phyloP scores from a whole-genome alignment of 2,113 vertebrate genomes.

The Chaenocephalus aceratus region DNA sequence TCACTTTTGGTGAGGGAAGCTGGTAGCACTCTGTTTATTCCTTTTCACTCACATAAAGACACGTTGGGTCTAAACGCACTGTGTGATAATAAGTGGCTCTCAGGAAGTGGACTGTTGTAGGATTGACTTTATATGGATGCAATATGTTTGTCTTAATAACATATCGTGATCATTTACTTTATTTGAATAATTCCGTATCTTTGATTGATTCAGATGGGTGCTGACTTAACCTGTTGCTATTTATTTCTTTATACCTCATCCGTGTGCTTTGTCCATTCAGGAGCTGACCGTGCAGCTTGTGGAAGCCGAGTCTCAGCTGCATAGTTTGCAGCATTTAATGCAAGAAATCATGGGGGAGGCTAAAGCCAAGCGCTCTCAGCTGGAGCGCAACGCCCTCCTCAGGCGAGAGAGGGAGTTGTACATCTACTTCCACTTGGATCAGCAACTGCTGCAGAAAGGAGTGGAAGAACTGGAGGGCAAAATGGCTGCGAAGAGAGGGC shows the following conservation, averaged over 20 bases:
- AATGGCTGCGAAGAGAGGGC: conserved; percentile 63
- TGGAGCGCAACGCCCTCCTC: conserved; percentile 84
- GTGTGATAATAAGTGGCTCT: background rate
- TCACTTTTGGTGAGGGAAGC: conserved; percentile 53
- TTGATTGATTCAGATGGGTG: background rate
- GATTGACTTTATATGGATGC: background rate
- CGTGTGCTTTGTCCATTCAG: conserved; percentile 73
- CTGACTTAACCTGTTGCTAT: background rate
- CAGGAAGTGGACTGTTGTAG: background rate
- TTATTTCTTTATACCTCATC: conserved; percentile 2
- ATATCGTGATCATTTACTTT: background rate
- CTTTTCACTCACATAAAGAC: background rate
- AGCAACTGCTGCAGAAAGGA: conserved; percentile 83
- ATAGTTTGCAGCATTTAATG: conserved; percentile 85
- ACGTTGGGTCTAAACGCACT: conserved; percentile 1
- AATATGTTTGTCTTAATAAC: background rate
- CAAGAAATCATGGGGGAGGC: conserved; percentile 87
- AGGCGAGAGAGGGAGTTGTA: conserved; percentile 91
- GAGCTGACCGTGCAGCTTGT: conserved; percentile 85
- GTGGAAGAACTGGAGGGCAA: conserved; percentile 88
- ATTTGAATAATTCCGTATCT: background rate
- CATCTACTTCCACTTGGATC: conserved; percentile 89
- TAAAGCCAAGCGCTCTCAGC: conserved; percentile 85
- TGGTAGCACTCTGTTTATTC: conserved; percentile 40
- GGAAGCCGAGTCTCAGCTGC: conserved; percentile 84